A percentile compares a stretch with the other conserved stretches of the same genome.
Conservation (phyloP, 2,797 vertebrate species). For the Oryzias sinensis region DNA sequence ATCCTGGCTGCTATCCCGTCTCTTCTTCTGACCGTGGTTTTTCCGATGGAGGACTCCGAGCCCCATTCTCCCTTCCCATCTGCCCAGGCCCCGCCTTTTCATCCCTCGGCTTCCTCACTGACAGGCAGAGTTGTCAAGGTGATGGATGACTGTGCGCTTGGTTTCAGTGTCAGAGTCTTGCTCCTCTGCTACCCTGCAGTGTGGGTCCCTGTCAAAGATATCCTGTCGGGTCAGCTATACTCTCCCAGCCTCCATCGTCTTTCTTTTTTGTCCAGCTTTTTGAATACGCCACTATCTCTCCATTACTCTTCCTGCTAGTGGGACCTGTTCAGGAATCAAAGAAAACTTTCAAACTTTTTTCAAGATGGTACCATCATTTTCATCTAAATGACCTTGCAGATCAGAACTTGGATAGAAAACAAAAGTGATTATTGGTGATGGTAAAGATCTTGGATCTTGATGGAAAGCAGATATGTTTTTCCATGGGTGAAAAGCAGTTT, state of each 20-base stretch:
- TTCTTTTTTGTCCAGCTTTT: slow-evolving; percentile 25
- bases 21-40: slow-evolving; percentile 38
- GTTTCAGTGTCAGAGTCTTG: slow-evolving; percentile 70
- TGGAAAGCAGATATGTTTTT: too few relatives aligned
- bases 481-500: too few relatives aligned
- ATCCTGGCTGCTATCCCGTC: slow-evolving; percentile 47
- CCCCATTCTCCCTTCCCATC: slow-evolving; percentile 72
- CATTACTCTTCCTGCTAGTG: slow-evolving; percentile 50
- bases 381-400: too few relatives aligned
- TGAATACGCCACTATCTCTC: slow-evolving; percentile 16
- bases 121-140: slow-evolving; percentile 70
- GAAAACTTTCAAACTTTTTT: too few relatives aligned
- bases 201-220: slow-evolving; percentile 70
- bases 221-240: slow-evolving; percentile 63
- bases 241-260: slow-evolving; percentile 3
- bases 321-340: slow-evolving; percentile 30
- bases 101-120: slow-evolving; percentile 66
- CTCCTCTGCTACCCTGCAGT: slow-evolving; percentile 66
- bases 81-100: slow-evolving; percentile 60
- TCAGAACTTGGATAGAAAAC: too few relatives aligned
- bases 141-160: slow-evolving; percentile 75
- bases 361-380: too few relatives aligned
- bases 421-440: too few relatives aligned
- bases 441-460: too few relatives aligned
- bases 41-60: slow-evolving; percentile 52